A percentile compares a stretch with the other conserved stretches of the same genome.
Evolutionary conservation across 1,140 invertebrate genomes (phyloP).

Genomic region (Drosophila bocqueti): DNA sequence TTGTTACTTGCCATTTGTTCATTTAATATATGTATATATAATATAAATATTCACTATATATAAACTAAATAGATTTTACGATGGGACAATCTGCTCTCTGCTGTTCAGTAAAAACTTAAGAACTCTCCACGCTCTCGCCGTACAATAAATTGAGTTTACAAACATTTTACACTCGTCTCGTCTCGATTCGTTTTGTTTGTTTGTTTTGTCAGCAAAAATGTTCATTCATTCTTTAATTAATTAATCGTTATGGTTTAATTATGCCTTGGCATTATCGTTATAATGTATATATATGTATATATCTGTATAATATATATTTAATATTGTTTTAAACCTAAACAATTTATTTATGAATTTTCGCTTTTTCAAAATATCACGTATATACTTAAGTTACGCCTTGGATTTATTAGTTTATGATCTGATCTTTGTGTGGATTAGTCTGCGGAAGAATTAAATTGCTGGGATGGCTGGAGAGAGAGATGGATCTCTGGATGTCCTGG

Average conservation of each 20-base stretch:
- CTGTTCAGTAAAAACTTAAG: conserved; percentile 72
- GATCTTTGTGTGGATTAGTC: conserved; percentile 41
- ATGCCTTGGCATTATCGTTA: conserved; percentile 61
- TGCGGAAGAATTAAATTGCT: conserved; percentile 62
- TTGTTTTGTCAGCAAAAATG: conserved; percentile 74
- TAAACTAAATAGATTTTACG: conserved; percentile 83
- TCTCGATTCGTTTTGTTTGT: conserved; percentile 21
- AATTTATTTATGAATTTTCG: conserved; percentile 83
- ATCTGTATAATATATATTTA: conserved; percentile 61
- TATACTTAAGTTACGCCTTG: conserved; percentile 84
- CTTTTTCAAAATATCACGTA: conserved; percentile 82
- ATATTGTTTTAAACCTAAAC: conserved; percentile 77
- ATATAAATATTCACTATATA: conserved; percentile 69
- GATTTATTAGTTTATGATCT: conserved; percentile 73
- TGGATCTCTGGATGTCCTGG: background rate
- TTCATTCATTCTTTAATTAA: conserved; percentile 65
- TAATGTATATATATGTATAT: conserved; percentile 61
- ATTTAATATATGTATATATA: conserved; percentile 68
- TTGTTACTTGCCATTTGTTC: conserved; percentile 66
- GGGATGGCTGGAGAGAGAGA: conserved; percentile 36
- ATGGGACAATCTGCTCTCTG: conserved; percentile 74
- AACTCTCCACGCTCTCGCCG: conserved; percentile 52
- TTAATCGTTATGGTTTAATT: conserved; percentile 61
- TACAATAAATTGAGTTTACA: conserved; percentile 76
- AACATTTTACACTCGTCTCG: conserved; percentile 54